Conservation (phyloP, 2,888 invertebrate species). For the Himalopsyche kuldschensis region DNA sequence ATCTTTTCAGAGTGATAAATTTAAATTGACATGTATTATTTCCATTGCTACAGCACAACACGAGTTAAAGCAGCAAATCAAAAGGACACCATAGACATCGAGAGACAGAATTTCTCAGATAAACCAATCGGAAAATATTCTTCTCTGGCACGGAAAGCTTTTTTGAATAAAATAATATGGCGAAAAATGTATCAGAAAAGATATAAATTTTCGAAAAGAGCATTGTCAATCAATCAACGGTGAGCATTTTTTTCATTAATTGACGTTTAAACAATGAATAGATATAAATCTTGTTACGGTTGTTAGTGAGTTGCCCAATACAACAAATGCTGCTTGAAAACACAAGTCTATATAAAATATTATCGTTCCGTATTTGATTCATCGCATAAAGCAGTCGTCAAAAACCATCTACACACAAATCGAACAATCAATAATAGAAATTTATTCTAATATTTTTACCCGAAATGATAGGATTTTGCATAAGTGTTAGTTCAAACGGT, state of each 20-base stretch:
- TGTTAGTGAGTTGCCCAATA: constrained; percentile 18
- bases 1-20: not conserved
- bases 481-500: too few species aligned
- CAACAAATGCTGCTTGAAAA: constrained; percentile 7
- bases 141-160: not conserved
- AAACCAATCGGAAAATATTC: constrained; percentile 13
- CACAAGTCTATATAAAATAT: constrained; percentile 23
- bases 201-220: constrained; percentile 36
- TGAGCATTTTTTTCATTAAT: constrained; percentile 39
- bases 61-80: constrained; percentile 32
- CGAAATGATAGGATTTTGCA: too few species aligned
- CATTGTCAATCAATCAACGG: constrained; percentile 40
- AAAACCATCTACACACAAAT: not conserved
- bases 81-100: constrained; percentile 28
- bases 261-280: constrained; percentile 41
- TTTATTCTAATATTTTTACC: too few species aligned
- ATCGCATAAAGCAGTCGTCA: constrained; percentile 13
- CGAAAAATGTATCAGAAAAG: constrained; percentile 33
- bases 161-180: constrained; percentile 39
- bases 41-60: not conserved
- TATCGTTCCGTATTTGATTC: constrained; percentile 25
- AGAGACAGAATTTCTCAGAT: constrained; percentile 4
- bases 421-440: too few species aligned
- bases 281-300: constrained; percentile 39
- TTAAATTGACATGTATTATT: not conserved